These are phyloP conservation scores for Aeoliscus strigatus DNA, from an alignment of 2,797 vertebrate genomes.

Conservation along the genomic window DNA sequence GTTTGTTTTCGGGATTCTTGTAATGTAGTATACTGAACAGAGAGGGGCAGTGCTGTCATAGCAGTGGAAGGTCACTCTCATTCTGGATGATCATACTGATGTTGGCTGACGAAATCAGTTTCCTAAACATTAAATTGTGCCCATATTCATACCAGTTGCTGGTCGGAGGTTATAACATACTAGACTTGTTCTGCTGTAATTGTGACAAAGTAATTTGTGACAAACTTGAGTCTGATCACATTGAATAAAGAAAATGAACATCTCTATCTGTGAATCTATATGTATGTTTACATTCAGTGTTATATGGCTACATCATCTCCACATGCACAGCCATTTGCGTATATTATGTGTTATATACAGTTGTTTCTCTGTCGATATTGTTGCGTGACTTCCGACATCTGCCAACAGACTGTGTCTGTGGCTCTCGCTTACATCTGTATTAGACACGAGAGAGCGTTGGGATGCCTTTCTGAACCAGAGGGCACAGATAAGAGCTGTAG, in stretches of 20 bases:
- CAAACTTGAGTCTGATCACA: too few species aligned
- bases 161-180: too few species aligned
- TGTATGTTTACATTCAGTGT: too few species aligned
- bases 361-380: background rate
- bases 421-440: constrained; percentile 1
- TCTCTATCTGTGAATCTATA: too few species aligned
- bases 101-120: background rate
- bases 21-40: constrained; percentile 25
- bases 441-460: constrained; percentile 3
- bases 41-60: constrained; percentile 53
- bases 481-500: background rate
- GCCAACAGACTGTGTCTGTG: background rate
- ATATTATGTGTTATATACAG: background rate
- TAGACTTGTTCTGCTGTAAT: too few species aligned
- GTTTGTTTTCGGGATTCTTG: too few species aligned
- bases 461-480: background rate
- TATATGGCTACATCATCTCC: background rate
- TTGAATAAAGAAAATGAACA: background rate
- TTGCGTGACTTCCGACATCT: background rate
- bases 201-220: too few species aligned
- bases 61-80: constrained; percentile 6
- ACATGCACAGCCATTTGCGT: background rate
- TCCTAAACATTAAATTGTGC: too few species aligned
- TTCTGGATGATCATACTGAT: background rate
- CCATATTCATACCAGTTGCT: too few species aligned